A percentile compares a stretch with the other conserved stretches of the same genome.
Conservation (phyloP, 2,797 vertebrate species). For the Thalassophryne amazonica region DNA sequence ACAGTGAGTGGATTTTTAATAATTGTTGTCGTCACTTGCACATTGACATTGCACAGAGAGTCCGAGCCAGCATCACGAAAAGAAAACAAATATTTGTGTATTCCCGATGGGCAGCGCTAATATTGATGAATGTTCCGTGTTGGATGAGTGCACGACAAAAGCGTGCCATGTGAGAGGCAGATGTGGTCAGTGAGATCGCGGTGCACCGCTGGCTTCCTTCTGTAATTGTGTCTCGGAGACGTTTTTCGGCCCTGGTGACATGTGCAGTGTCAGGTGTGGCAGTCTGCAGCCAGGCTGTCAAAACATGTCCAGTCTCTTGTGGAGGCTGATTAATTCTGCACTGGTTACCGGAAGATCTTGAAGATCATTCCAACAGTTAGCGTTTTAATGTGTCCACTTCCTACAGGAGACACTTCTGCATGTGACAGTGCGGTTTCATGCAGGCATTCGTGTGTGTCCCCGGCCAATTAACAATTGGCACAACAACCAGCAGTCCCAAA, state of each 20-base stretch:
- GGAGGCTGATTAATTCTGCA: conserved; percentile 5
- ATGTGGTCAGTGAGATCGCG: conserved; percentile 27
- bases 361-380: neutral
- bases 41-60: conserved; percentile 5
- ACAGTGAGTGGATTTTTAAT: conserved; percentile 5
- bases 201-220: conserved; percentile 20
- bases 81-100: neutral
- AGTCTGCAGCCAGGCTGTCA: conserved; percentile 10
- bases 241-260: conserved; percentile 22
- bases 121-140: no score
- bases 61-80: neutral
- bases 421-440: no score
- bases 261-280: conserved; percentile 10
- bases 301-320: neutral
- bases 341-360: no score
- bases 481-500: no score
- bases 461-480: no score
- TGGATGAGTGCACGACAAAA: conserved; percentile 8
- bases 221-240: conserved; percentile 19
- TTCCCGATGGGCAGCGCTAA: no score
- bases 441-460: no score
- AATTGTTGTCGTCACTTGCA: conserved; percentile 17
- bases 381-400: no score
- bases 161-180: conserved; percentile 8
- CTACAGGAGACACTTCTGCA: no score